Percentiles rank a stretch among this genome's conserved stretches.
Evolutionary conservation across 2,888 invertebrate genomes (phyloP).

Genomic region (Hartigia nigra): DNA sequence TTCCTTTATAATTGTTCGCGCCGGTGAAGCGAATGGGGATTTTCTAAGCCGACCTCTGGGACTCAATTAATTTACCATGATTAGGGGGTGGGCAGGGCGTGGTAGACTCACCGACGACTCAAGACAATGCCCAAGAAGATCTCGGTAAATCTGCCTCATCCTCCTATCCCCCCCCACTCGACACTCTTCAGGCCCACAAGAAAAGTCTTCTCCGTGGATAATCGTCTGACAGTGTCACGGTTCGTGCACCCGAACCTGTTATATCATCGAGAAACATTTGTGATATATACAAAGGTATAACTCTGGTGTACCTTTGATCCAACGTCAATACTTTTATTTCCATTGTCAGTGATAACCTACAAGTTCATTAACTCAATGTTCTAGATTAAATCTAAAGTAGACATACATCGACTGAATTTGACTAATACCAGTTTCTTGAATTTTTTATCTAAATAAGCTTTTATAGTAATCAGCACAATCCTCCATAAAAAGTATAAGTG

Average conservation of each 20-base stretch:
- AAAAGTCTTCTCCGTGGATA: conserved; percentile 30
- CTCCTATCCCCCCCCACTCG: neutral
- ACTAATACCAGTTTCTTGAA: conserved; percentile 19
- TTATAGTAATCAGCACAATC: conserved; percentile 1
- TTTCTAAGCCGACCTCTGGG: conserved; percentile 6
- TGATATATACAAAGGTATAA: neutral
- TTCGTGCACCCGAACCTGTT: conserved; percentile 28
- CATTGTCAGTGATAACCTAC: neutral
- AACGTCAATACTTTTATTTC: neutral
- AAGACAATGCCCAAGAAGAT: conserved; percentile 22
- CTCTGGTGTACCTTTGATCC: neutral
- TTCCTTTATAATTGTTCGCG: neutral
- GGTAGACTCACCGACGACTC: conserved; percentile 1
- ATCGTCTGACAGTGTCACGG: conserved; percentile 38
- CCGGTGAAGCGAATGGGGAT: neutral
- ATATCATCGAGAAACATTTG: conserved; percentile 8
- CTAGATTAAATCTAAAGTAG: neutral
- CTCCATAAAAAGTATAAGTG: neutral
- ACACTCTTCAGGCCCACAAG: neutral
- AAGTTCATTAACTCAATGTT: neutral
- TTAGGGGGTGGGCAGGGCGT: neutral
- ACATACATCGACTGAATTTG: neutral
- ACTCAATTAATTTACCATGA: conserved; percentile 16
- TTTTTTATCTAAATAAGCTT: conserved; percentile 21
- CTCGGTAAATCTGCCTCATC: neutral